Base-by-base conservation (phyloP, 2,113 vertebrate genomes). In the Hydrochoerus hydrochaeris region DNA sequence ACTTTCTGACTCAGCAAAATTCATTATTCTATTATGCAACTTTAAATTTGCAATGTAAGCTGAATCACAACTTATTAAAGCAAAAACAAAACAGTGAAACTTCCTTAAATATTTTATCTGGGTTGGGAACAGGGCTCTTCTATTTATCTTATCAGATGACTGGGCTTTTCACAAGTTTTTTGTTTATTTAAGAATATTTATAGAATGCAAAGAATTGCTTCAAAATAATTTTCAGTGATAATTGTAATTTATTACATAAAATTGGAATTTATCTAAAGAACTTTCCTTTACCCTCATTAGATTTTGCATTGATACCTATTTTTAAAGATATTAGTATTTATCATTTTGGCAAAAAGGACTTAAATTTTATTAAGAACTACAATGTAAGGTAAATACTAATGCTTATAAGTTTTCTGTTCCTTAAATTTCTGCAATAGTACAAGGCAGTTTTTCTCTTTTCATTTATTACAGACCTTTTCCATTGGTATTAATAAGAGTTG, bases 361-460 rank as follows among this genome's bases (percentile, higher is more conserved):
- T 85, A 92, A 95, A 92, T 96, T 98, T 98, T 97, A 84, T 91
- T 60, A 93, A 93, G 35, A 96, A 88, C 28, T 95, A 17, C 82
- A 86, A 91, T 95, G 24, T 88, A 95, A 98, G 88, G 84, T 95
- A 96, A 94, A 85, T 95, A 85, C 28, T 91, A 91, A 69, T 65
- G 44, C 81, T 94, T 96, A 88, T 57, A 84, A n/a, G 90, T 97
- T 95, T 97, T 96, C 22, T 95, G 93, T 73, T 82, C 94, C 88
- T 88, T 96, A 32, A 90, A 83, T 95, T 96, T 96, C 62, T 95
- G 52, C 94, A 87, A 67, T 22, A 85, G 41, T 90, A 2, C 20
- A 94, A 82, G 84, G 87, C 3, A 80, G 10, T 62, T 75, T 67
- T 93, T 69, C 60, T 85, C 30, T 71, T 91, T 86, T 95, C 12